Evolutionary conservation across 2,113 vertebrate genomes (phyloP), one percentile per base, ranked within the genome.

Genomic region (Hemicordylus capensis): DNA sequence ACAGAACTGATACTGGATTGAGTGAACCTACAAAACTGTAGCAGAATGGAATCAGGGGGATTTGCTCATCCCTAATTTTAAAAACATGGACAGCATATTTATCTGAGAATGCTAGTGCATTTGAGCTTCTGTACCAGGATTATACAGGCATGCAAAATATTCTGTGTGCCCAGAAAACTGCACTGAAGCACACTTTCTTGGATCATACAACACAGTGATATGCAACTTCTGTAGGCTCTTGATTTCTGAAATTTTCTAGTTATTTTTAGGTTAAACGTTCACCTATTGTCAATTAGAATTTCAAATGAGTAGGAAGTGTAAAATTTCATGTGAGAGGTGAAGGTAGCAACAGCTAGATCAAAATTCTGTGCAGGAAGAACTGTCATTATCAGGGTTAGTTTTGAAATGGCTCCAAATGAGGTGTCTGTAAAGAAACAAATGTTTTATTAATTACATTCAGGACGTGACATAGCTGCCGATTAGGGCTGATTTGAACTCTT

Each of bases 271-370:
- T 85, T 93, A 66, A 89, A 3, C 83, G 86, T 89, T 80, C 90
- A 83, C 31, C 42, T 89, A n/a, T 77, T 88, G 34, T 76, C 70
- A 54, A 59, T 90, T 86, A 85, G 83, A 93, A 92, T 95, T 94
- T 91, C 80, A 91, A 34, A 92, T 93, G 31, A 90, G 37, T 64
- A 81, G 76, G 75, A 84, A 88, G 58, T 90, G 42, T 87, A 89
- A 85, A 89, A 76, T 81, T 85, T 22, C 63, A 87, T 88, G 14
- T 87, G 83, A 82, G 37, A 89, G 0, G 4, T 85, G 73, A 86
- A 88, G 46, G 76, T 90, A 78, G 7, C n/a, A 86, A 70, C 42
- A 85, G 22, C 80, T 69, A 81, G 84, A 75, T 56, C 34, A 26
- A 3, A 88, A 63, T 58, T 80, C 63, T 63, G 4, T 22, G 61